These are phyloP conservation scores for Caenorhabditis sp. DNA, from an alignment of 2,888 invertebrate species.

Conservation along the genomic window DNA sequence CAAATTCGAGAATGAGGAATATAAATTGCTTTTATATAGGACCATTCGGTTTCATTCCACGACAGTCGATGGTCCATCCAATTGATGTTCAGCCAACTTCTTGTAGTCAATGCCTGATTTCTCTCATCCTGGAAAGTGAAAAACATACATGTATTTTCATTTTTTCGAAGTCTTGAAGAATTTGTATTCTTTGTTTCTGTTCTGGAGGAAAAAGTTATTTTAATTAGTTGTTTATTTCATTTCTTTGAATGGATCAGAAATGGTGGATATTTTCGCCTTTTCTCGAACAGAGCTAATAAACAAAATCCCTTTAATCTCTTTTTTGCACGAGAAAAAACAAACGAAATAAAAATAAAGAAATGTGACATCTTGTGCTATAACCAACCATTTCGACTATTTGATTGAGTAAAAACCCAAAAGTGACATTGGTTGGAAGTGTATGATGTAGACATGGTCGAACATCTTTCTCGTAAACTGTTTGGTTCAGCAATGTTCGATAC, in stretches of 20 bases:
- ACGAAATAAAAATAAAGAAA: too few relatives aligned
- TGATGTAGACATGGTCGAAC: slow-evolving; percentile 81
- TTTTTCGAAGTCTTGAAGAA: not conserved
- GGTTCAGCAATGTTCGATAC: slow-evolving; percentile 62
- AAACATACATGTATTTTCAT: not conserved
- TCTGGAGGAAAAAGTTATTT: not conserved
- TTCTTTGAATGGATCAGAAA: not conserved
- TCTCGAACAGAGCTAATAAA: not conserved
- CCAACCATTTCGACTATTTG: slow-evolving; percentile 84
- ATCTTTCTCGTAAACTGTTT: slow-evolving; percentile 79
- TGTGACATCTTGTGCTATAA: not conserved
- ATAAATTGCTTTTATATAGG: slow-evolving; percentile 68
- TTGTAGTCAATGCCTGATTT: slow-evolving; percentile 69
- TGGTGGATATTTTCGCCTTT: not conserved
- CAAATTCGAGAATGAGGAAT: slow-evolving; percentile 68
- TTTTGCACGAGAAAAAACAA: not conserved
- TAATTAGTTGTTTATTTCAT: not conserved
- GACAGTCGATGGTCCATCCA: slow-evolving; percentile 65
- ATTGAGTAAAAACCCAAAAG: slow-evolving; percentile 83
- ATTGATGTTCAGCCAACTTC: slow-evolving; percentile 70
- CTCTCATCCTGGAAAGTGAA: slow-evolving; percentile 63
- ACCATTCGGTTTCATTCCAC: slow-evolving; percentile 58
- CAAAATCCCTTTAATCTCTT: slow-evolving; percentile 1
- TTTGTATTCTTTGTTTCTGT: not conserved
- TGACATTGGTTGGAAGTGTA: slow-evolving; percentile 80